phyloP scores from a whole-genome alignment of 2,888 invertebrate species.

The Ophonus ardosiacus region DNA sequence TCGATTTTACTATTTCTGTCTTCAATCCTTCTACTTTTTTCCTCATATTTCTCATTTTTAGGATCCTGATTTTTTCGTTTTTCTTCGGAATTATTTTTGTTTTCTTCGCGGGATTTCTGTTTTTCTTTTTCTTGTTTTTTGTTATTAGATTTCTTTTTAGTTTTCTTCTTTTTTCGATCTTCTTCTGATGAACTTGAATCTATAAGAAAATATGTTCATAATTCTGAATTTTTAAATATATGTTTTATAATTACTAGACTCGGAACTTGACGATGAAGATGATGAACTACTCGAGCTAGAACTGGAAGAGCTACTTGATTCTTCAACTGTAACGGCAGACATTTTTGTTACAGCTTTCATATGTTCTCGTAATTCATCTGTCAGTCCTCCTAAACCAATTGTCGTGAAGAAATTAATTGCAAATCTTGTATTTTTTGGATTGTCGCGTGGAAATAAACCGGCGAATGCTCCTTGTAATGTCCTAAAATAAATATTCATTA shows the following conservation, averaged over 20 bases:
- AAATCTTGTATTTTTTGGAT: conserved; percentile 97
- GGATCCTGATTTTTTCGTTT: conserved; percentile 41
- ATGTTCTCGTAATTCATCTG: conserved; percentile 94
- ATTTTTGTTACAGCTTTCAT: conserved; percentile 87
- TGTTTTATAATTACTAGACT: conserved; percentile 18
- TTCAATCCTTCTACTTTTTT: conserved; percentile 62
- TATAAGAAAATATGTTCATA: conserved; percentile 63
- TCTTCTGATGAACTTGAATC: conserved; percentile 70
- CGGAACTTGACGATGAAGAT: conserved; percentile 68
- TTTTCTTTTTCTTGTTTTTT: conserved; percentile 57
- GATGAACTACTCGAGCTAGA: conserved; percentile 69
- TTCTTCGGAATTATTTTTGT: conserved; percentile 24
- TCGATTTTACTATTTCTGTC: conserved; percentile 51
- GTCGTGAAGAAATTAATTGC: conserved; percentile 99
- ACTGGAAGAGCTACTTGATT: conserved; percentile 68
- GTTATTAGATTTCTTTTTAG: conserved; percentile 65
- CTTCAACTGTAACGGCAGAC: conserved; percentile 71
- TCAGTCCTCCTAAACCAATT: conserved; percentile 96
- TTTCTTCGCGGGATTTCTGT: conserved; percentile 1
- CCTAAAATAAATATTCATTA: conserved; percentile 76
- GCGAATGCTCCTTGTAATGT: conserved; percentile 91
- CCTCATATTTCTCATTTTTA: conserved; percentile 66
- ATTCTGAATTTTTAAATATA: not conserved
- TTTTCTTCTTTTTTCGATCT: conserved; percentile 65
- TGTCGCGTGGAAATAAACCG: conserved; percentile 96